These are phyloP conservation scores for Percina caprodes DNA, from an alignment of 2,113 vertebrate genomes.

Conservation along the genomic window DNA sequence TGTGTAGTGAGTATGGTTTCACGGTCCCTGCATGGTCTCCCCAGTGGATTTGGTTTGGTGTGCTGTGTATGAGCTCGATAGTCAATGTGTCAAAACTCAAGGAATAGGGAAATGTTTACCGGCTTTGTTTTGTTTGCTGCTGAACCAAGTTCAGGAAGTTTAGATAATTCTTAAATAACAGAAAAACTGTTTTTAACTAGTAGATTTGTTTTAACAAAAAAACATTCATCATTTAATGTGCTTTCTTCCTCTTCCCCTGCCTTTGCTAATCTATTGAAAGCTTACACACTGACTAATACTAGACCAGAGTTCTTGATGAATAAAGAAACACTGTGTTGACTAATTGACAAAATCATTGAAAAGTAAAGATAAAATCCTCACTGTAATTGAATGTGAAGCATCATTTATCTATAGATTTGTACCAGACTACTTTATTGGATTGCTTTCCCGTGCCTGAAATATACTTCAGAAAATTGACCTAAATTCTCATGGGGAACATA, in stretches of 20 bases:
- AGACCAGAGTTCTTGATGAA: slow-evolving; percentile 68
- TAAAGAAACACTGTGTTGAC: slow-evolving; percentile 75
- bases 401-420: slow-evolving; percentile 83
- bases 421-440: slow-evolving; percentile 81
- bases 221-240: slow-evolving; percentile 25
- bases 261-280: slow-evolving; percentile 60
- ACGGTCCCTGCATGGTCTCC: slow-evolving; percentile 71
- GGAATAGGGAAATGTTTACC: slow-evolving; percentile 49
- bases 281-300: slow-evolving; percentile 57
- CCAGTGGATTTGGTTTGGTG: slow-evolving; percentile 70
- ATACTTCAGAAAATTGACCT: slow-evolving; percentile 75
- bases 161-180: slow-evolving; percentile 33
- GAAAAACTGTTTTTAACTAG: slow-evolving; percentile 28
- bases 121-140: slow-evolving; percentile 54
- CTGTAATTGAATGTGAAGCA: slow-evolving; percentile 84
- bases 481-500: slow-evolving; percentile 67
- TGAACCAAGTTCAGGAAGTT: slow-evolving; percentile 30
- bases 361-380: slow-evolving; percentile 81
- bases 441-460: slow-evolving; percentile 78
- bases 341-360: slow-evolving; percentile 80
- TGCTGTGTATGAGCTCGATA: slow-evolving; percentile 70
- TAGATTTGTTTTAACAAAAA: slow-evolving; percentile 30
- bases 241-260: slow-evolving; percentile 29
- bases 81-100: slow-evolving; percentile 66
- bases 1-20: slow-evolving; percentile 72